phyloP scores from a whole-genome alignment of 1,140 invertebrate genomes.

The Lasioglossum baleicum region DNA sequence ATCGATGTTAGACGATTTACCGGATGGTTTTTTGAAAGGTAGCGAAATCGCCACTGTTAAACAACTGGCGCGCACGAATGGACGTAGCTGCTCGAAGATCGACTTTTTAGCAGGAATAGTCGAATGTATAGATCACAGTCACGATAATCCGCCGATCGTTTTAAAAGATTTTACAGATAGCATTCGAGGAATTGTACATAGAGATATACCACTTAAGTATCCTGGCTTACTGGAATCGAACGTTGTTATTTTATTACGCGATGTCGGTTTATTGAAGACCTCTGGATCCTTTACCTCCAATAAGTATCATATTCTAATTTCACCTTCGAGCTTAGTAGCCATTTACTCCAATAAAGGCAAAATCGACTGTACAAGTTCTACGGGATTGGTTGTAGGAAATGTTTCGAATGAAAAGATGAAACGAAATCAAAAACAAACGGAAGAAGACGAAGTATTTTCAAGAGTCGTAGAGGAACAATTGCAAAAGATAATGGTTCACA shows the following conservation, averaged over 20 bases:
- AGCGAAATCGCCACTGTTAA: conserved; percentile 71
- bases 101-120: conserved; percentile 72
- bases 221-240: conserved; percentile 71
- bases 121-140: conserved; percentile 69
- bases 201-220: conserved; percentile 69
- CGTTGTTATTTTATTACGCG: conserved; percentile 67
- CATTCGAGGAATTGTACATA: conserved; percentile 73
- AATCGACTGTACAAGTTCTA: conserved; percentile 58
- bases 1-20: conserved; percentile 72
- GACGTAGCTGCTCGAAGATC: conserved; percentile 61
- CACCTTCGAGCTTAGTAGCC: conserved; percentile 66
- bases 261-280: conserved; percentile 65
- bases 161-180: conserved; percentile 73
- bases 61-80: conserved; percentile 55
- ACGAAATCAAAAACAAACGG: not conserved
- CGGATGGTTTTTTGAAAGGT: conserved; percentile 65
- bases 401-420: not conserved
- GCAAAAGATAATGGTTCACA: conserved; percentile 6
- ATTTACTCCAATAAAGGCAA: conserved; percentile 70
- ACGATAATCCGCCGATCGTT: conserved; percentile 71
- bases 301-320: conserved; percentile 70
- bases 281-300: conserved; percentile 58
- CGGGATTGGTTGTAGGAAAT: conserved; percentile 33
- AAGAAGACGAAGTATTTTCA: not conserved
- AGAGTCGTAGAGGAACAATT: not conserved